phyloP scores from a whole-genome alignment of 2,113 vertebrate species.

The Thamnophis sirtalis region DNA sequence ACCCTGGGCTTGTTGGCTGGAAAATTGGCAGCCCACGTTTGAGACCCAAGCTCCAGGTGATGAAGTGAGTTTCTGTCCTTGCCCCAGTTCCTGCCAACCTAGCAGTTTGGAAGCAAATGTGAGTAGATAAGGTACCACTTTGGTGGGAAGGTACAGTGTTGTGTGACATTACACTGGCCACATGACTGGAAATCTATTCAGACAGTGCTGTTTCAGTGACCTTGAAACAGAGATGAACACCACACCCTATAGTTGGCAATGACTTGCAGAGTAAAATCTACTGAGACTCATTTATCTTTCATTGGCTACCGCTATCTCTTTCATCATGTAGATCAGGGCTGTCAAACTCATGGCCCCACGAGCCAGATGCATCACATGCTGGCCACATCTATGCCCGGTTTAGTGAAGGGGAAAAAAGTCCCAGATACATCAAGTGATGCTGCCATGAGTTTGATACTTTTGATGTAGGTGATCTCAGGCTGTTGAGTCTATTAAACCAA shows the following conservation, averaged over 20 bases:
- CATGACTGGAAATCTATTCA: background rate
- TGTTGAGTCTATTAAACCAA: background rate
- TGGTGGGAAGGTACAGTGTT: background rate
- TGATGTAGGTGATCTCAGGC: no score
- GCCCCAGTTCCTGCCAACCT: background rate
- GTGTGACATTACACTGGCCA: background rate
- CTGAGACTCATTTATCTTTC: background rate
- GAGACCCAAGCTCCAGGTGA: background rate
- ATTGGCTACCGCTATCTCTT: background rate
- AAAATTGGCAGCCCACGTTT: background rate
- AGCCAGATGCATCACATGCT: no score
- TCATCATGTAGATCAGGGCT: background rate
- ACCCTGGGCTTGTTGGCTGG: background rate
- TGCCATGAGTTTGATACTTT: no score
- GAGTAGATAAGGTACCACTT: background rate
- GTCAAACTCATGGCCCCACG: no score
- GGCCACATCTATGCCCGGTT: no score
- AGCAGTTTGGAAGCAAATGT: background rate
- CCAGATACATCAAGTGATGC: accelerated
- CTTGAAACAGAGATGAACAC: background rate
- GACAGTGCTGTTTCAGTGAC: background rate
- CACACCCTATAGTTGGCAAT: background rate
- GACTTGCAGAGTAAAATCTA: background rate
- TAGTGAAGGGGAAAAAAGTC: no score
- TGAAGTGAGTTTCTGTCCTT: background rate